A percentile compares a stretch with the other conserved stretches of the same genome.
Conservation (phyloP, 2,113 vertebrate species). For the Etia nguti region DNA sequence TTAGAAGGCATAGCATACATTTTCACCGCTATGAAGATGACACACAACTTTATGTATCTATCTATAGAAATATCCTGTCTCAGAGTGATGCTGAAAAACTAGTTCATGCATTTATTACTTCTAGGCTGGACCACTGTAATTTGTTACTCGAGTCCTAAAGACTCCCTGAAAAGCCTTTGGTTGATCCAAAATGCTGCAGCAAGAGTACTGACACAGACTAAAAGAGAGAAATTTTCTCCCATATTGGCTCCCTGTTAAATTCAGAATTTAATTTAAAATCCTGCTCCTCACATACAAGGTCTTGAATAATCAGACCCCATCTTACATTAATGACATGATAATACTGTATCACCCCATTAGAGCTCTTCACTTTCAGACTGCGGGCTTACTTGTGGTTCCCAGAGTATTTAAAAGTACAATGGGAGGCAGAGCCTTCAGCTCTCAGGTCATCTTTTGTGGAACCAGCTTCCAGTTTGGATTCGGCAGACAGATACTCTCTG, state of each 20-base stretch:
- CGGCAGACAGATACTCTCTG: not conserved
- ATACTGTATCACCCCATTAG: not conserved
- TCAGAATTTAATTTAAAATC: not conserved
- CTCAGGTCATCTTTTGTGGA: not conserved
- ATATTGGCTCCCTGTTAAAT: not conserved
- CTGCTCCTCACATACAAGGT: not conserved
- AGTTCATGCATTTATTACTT: no score
- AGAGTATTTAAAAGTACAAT: not conserved
- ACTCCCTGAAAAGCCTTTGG: no score
- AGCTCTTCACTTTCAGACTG: not conserved
- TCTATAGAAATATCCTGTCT: no score
- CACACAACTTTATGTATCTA: no score
- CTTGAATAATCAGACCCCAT: not conserved
- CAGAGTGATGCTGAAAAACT: no score
- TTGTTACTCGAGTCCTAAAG: no score
- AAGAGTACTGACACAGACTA: not conserved
- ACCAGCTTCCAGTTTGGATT: not conserved
- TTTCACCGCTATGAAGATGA: no score
- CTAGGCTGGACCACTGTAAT: no score
- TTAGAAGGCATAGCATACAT: no score
- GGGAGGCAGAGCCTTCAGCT: not conserved
- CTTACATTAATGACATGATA: not conserved
- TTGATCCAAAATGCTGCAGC: no score
- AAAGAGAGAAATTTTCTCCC: not conserved
- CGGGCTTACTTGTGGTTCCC: not conserved